phyloP scores from a whole-genome alignment of 2,888 invertebrate genomes.

The Drosophila planitibia region DNA sequence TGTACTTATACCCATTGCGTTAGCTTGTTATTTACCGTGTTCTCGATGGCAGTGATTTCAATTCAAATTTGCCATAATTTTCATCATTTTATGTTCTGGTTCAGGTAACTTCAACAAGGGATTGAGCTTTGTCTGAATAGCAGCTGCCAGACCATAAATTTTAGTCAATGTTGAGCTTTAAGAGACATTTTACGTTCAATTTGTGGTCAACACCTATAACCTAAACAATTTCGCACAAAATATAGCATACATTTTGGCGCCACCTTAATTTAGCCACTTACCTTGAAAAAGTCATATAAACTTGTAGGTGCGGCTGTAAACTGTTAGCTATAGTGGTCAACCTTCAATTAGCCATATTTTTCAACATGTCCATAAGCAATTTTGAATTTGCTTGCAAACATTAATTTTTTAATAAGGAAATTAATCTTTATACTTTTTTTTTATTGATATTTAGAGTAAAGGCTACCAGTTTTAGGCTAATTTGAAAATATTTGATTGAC shows the following conservation, averaged over 20 bases:
- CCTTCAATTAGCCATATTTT: neutral
- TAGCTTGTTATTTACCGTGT: slow-evolving; percentile 18
- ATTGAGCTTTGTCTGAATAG: slow-evolving; percentile 20
- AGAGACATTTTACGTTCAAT: neutral
- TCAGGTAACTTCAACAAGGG: neutral
- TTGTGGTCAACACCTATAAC: neutral
- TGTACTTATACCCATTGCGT: slow-evolving; percentile 1
- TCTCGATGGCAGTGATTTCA: slow-evolving; percentile 27
- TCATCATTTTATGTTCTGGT: neutral
- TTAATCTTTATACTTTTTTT: neutral
- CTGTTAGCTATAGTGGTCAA: neutral
- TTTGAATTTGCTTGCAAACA: neutral
- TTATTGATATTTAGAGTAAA: neutral
- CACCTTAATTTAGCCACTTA: neutral
- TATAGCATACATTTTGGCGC: slow-evolving; percentile 25
- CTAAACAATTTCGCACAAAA: neutral
- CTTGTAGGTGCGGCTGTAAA: neutral
- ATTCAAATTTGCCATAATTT: slow-evolving; percentile 31
- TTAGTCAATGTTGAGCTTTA: neutral
- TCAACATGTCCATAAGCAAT: neutral
- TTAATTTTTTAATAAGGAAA: neutral
- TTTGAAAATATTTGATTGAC: slow-evolving; percentile 17
- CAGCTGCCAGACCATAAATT: slow-evolving; percentile 20
- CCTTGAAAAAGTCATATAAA: neutral
- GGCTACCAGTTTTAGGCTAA: slow-evolving; percentile 8